Conservation (phyloP, 1,140 invertebrate genomes). For the Conus betulinus region DNA sequence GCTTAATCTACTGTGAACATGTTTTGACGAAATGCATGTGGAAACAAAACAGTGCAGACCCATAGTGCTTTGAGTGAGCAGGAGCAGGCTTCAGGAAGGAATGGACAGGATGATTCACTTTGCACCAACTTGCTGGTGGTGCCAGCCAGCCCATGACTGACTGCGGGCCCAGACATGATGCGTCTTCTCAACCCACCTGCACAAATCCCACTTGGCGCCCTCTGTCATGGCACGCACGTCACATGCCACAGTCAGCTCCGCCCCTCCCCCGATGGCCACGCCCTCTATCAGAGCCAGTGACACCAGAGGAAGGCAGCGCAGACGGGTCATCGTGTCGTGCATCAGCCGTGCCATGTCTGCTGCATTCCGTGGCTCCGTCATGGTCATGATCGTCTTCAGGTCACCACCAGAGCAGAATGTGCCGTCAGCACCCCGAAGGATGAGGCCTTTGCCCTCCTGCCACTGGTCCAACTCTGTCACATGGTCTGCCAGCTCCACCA, state of each 20-base stretch:
- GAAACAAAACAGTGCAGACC: no score
- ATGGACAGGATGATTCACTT: no score
- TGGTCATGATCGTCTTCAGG: constrained; percentile 75
- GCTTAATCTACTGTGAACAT: no score
- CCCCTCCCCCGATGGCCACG: constrained; percentile 79
- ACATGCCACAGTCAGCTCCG: constrained; percentile 79
- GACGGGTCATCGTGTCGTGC: constrained; percentile 75
- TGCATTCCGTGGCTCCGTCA: constrained; percentile 67
- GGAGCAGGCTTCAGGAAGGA: no score
- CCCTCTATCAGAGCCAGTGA: constrained; percentile 79
- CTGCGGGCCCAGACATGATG: no score
- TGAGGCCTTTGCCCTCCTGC: constrained; percentile 78
- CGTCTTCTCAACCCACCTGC: constrained; percentile 67
- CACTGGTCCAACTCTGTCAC: constrained; percentile 76
- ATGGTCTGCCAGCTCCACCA: constrained; percentile 78
- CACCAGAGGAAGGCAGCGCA: constrained; percentile 78
- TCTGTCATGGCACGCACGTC: constrained; percentile 79
- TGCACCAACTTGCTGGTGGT: no score
- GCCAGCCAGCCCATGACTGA: no score
- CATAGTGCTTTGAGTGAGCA: no score
- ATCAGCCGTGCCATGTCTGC: constrained; percentile 78
- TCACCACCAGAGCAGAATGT: constrained; percentile 82
- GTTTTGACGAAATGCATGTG: no score
- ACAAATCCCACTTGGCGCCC: constrained; percentile 78
- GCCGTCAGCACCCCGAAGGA: constrained; percentile 76